phyloP scores from a whole-genome alignment of 2,113 vertebrate species.

The Dicaeum eximium region DNA sequence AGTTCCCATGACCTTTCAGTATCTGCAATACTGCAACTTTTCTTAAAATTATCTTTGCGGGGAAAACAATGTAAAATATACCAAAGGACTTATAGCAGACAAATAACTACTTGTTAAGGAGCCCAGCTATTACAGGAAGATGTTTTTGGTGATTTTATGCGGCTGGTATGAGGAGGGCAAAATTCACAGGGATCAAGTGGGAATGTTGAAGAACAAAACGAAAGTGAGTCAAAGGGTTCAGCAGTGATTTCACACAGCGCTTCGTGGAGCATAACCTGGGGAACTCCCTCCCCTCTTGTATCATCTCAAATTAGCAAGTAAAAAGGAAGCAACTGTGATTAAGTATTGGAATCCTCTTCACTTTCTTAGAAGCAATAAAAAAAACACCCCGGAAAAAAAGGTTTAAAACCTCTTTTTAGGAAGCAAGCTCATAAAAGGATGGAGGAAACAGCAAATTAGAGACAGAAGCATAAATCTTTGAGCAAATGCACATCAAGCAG shows the following conservation, averaged over 20 bases:
- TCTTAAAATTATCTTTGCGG: slow-evolving; percentile 13
- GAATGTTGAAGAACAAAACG: neutral
- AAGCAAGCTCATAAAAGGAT: neutral
- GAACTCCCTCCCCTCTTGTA: neutral
- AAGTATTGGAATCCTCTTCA: neutral
- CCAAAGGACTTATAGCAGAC: neutral
- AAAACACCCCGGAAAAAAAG: neutral
- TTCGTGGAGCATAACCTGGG: neutral
- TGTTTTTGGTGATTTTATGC: neutral
- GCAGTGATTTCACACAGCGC: neutral
- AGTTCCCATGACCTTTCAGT: slow-evolving; percentile 63
- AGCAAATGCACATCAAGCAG: neutral
- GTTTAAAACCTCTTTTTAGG: neutral
- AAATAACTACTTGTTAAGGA: neutral
- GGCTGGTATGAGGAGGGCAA: neutral
- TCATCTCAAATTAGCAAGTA: neutral
- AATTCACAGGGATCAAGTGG: neutral
- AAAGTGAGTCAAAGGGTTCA: neutral
- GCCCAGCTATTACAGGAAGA: neutral
- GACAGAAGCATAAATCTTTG: neutral
- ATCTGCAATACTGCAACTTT: neutral
- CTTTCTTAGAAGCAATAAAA: neutral
- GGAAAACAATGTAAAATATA: neutral
- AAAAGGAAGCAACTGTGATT: neutral
- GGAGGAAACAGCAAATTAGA: neutral